Conservation (phyloP, 2,113 vertebrate genomes). For the Cairina moschata region DNA sequence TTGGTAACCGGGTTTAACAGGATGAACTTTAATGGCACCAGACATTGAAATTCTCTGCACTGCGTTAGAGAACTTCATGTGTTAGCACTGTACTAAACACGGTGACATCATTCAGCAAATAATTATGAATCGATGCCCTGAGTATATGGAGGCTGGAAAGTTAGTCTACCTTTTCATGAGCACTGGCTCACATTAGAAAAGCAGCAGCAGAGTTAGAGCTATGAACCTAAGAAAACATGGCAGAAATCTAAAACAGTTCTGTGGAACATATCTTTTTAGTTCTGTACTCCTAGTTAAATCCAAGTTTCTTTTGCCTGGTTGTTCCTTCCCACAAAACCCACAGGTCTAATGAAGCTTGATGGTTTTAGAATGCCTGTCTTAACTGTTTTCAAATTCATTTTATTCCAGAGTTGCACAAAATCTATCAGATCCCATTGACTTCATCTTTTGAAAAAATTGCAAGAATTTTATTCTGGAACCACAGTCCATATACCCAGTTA, state of each 20-base stretch:
- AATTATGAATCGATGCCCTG: neutral
- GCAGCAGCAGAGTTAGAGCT: neutral
- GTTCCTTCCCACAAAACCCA: neutral
- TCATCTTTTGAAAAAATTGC: neutral
- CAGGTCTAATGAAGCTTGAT: neutral
- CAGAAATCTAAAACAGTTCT: neutral
- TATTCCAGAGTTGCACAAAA: neutral
- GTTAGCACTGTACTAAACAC: neutral
- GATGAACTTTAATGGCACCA: neutral
- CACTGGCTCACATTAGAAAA: neutral
- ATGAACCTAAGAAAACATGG: neutral
- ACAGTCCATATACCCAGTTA: neutral
- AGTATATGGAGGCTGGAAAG: neutral
- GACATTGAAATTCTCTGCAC: neutral
- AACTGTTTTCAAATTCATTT: neutral
- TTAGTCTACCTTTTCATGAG: neutral
- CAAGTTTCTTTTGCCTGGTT: neutral
- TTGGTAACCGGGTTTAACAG: neutral
- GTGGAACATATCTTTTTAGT: neutral
- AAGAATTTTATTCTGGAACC: neutral
- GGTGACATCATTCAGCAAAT: neutral
- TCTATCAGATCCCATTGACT: neutral
- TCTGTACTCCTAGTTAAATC: neutral
- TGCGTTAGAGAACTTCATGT: neutral
- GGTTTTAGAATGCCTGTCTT: neutral